These are phyloP conservation scores for Anastrepha obliqua DNA, from an alignment of 1,140 invertebrate genomes.

Conservation along the genomic window DNA sequence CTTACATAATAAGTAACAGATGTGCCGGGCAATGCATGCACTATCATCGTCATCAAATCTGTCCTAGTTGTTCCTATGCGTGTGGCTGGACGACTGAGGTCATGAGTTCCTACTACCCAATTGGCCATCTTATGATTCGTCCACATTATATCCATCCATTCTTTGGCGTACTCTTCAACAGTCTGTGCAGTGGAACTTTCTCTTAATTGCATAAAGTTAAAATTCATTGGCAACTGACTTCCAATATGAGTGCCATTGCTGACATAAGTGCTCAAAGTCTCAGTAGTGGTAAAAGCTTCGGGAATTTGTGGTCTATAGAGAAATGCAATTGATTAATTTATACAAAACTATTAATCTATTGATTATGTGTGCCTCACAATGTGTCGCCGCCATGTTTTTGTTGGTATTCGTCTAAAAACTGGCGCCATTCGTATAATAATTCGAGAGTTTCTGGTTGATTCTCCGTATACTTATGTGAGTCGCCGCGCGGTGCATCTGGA, in stretches of 20 bases:
- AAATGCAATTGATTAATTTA: not conserved
- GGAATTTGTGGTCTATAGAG: constrained; percentile 76
- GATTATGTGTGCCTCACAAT: not conserved
- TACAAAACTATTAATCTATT: too few relatives aligned
- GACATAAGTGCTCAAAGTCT: constrained; percentile 77
- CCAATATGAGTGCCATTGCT: constrained; percentile 75
- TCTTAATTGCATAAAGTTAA: constrained; percentile 74
- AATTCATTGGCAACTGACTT: constrained; percentile 80
- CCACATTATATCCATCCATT: constrained; percentile 76
- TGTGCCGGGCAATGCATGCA: constrained; percentile 82
- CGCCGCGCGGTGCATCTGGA: constrained; percentile 75
- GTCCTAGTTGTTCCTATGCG: constrained; percentile 78
- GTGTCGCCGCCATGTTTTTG: constrained; percentile 66
- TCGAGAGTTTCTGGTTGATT: constrained; percentile 76
- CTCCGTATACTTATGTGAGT: constrained; percentile 77
- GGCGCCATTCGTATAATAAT: constrained; percentile 77
- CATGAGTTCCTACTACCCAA: constrained; percentile 80
- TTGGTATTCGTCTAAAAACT: constrained; percentile 75
- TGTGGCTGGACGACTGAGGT: constrained; percentile 77
- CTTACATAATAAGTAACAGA: constrained; percentile 84
- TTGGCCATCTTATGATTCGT: constrained; percentile 73
- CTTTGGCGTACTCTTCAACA: constrained; percentile 72
- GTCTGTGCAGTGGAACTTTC: constrained; percentile 71
- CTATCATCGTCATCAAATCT: constrained; percentile 81
- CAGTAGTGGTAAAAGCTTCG: constrained; percentile 78